Evolutionary conservation across 1,140 invertebrate species (phyloP), one percentile per base, ranked within the genome.

Genomic region (Drosophila novamexicana): DNA sequence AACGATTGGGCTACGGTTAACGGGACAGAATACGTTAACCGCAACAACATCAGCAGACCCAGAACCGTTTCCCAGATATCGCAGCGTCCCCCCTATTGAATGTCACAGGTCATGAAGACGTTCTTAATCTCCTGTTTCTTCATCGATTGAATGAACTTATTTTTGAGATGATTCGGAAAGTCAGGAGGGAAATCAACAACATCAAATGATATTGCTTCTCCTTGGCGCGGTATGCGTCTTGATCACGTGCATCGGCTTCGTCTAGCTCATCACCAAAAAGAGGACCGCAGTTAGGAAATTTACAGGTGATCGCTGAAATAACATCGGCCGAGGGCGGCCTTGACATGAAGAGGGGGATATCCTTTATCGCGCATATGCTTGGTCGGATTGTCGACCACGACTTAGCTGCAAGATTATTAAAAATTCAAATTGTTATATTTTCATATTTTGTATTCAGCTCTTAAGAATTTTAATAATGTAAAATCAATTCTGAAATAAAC

Each of bases 31-130:
- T n/a, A n/a, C n/a, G n/a, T n/a, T n/a, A n/a, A n/a, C n/a, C n/a
- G n/a, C 42, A 75, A 69, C 14, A 47, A 59, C 32, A 36, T 36
- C n/a, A n/a, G n/a, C n/a, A n/a, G n/a, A n/a, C n/a, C 36, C 6
- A 36, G 36, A 36, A 36, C 8, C 36, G 36, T 5, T 0, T 36
- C 36, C 36, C 36, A 36, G 8, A 7, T 7, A 36, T 8, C 8
- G 36, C 36, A 36, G 36, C 36, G 1, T 36, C 22, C 22, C 22
- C 22, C 8, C 36, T 36, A 36, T 36, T 36, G 36, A 36, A 36
- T 36, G 36, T 36, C 36, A 36, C 1, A 36, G 36, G 6, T 36
- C 36, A 36, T 36, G 1, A 7, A 36, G 7, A 36, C 36, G 8
- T 39, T 40, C 10, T 12, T n/a, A 40, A 6, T 40, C 12, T 6